Evolutionary conservation across 2,797 vertebrate genomes (phyloP).

Genomic region (Numenius phaeopus): DNA sequence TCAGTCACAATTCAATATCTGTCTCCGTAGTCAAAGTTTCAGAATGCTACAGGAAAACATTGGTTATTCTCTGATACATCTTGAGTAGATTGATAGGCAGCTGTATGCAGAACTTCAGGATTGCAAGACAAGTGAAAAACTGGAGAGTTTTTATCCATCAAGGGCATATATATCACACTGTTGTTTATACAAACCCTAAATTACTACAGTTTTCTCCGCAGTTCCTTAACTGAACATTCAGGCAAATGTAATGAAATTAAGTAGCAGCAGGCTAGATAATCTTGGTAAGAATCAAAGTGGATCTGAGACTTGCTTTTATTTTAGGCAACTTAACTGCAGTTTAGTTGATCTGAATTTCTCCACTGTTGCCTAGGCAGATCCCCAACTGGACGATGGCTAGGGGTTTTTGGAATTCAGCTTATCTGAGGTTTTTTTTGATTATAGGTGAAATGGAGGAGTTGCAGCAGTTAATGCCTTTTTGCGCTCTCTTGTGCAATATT

Average conservation of each 20-base stretch:
- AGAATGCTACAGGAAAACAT: not conserved
- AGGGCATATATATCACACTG: not conserved
- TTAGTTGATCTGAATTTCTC: not conserved
- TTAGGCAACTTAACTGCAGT: not conserved
- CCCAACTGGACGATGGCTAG: not conserved
- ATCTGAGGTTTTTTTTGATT: not conserved
- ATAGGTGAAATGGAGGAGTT: not conserved
- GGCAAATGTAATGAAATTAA: not conserved
- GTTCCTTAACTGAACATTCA: not conserved
- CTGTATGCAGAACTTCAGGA: not conserved
- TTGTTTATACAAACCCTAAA: not conserved
- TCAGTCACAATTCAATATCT: not conserved
- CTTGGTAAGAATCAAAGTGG: not conserved
- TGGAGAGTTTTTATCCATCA: not conserved
- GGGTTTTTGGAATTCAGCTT: not conserved
- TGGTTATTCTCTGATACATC: not conserved
- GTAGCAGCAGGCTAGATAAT: not conserved
- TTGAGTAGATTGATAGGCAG: not conserved
- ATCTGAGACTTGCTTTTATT: not conserved
- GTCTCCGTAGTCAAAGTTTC: not conserved
- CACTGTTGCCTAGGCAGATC: not conserved
- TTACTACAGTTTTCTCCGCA: not conserved
- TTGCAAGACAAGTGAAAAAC: not conserved
- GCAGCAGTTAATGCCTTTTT: not conserved
- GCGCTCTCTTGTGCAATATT: not conserved